Conservation (phyloP, 2,888 invertebrate genomes). For the Hypolimnas misippus region DNA sequence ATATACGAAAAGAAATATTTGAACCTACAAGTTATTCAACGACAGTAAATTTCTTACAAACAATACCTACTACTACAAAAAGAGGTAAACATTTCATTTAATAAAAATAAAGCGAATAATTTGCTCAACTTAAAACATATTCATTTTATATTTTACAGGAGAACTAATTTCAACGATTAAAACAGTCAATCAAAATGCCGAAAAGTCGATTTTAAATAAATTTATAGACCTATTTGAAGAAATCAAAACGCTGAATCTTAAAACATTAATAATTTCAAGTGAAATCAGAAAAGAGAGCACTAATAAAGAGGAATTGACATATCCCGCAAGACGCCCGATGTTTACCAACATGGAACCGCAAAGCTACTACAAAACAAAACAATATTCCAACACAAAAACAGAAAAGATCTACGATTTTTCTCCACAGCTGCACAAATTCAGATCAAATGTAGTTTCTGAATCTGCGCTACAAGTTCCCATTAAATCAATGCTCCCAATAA, state of each 20-base stretch:
- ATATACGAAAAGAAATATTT: conserved; percentile 52
- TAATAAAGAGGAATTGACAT: background rate
- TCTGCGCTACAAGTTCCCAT: conserved; percentile 1
- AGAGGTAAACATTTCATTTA: background rate
- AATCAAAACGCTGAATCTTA: conserved; percentile 52
- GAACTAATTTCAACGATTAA: conserved; percentile 28
- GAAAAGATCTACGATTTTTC: conserved; percentile 24
- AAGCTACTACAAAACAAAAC: background rate
- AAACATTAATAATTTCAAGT: conserved; percentile 26
- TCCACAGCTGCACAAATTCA: conserved; percentile 38
- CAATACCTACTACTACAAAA: background rate
- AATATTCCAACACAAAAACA: conserved; percentile 9
- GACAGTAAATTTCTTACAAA: background rate
- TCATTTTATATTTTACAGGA: conserved; percentile 42
- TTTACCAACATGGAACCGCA: conserved; percentile 1
- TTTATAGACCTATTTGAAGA: conserved; percentile 59
- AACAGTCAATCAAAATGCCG: conserved; percentile 37
- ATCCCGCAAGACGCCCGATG: background rate
- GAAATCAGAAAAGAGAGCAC: conserved; percentile 24
- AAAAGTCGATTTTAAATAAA: conserved; percentile 51
- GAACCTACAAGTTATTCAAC: conserved; percentile 28
- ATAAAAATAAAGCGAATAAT: background rate
- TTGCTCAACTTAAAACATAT: conserved; percentile 29
- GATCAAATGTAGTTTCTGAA: conserved; percentile 26
- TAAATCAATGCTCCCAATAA: conserved; percentile 48